Conservation (phyloP, 2,113 vertebrate genomes). For the Hippolais icterina region DNA sequence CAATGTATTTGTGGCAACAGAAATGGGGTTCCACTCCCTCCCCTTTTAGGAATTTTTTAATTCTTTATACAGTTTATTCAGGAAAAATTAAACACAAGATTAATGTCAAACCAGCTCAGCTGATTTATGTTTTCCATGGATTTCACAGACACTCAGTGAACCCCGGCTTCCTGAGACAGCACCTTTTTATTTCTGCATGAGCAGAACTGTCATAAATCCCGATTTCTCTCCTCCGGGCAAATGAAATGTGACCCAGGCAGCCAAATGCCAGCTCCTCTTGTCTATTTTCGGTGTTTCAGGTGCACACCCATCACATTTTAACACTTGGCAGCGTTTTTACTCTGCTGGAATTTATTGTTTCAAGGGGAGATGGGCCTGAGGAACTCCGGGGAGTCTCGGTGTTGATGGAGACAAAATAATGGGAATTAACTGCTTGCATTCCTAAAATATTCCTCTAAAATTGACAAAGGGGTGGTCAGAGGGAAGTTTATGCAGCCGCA, state of each 20-base stretch:
- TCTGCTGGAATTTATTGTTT: not conserved
- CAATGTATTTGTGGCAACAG: fast-evolving
- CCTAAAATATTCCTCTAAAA: not conserved
- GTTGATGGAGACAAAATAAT: not conserved
- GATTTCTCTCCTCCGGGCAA: not conserved
- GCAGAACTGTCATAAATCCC: not conserved
- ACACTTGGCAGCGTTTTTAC: not conserved
- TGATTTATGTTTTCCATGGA: not conserved
- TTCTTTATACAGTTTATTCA: not conserved
- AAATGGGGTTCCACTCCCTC: not conserved
- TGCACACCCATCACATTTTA: not conserved
- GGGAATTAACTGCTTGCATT: not conserved
- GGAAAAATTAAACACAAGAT: not conserved
- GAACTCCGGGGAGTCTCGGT: not conserved
- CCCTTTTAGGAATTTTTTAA: not conserved
- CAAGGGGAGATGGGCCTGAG: not conserved
- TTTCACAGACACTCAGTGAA: not conserved
- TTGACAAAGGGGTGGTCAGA: not conserved
- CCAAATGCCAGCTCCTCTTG: not conserved
- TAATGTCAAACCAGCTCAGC: not conserved
- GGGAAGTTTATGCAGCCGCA: not conserved
- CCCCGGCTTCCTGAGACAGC: not conserved
- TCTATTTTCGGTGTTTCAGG: not conserved
- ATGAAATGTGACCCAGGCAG: not conserved
- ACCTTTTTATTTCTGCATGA: slow-evolving; percentile 7